These are phyloP conservation scores for Monochamus saltuarius DNA, from an alignment of 1,140 invertebrate species.

Conservation along the genomic window DNA sequence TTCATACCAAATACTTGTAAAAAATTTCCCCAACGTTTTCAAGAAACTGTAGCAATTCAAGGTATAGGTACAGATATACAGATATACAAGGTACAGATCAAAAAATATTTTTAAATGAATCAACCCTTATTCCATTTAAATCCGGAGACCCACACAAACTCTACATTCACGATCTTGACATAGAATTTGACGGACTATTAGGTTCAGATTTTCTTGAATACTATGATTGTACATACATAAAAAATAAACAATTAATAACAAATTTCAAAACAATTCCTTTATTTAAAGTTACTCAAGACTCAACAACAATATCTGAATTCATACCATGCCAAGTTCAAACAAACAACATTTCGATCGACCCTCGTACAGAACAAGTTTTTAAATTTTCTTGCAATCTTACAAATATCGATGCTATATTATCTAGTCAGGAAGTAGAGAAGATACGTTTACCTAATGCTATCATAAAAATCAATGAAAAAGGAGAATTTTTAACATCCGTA, in stretches of 20 bases:
- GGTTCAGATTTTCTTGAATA: constrained; percentile 4
- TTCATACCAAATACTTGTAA: constrained; percentile 17
- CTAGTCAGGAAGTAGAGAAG: background rate
- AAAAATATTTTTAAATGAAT: background rate
- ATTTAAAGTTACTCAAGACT: background rate
- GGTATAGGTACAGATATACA: too few species aligned
- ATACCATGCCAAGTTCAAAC: too few species aligned
- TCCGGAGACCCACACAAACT: background rate
- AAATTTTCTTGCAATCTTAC: too few species aligned
- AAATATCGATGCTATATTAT: constrained; percentile 6
- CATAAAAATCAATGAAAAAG: constrained; percentile 3
- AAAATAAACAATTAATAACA: background rate
- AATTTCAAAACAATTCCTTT: constrained; percentile 3
- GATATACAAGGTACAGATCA: too few species aligned
- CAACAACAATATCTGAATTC: too few species aligned
- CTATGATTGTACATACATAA: background rate
- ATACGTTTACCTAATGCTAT: background rate
- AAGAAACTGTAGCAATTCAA: background rate
- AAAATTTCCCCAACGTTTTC: constrained; percentile 14
- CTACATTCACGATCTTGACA: constrained; percentile 4
- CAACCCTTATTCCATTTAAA: background rate
- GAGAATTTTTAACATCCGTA: background rate
- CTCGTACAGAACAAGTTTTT: too few species aligned
- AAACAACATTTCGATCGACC: too few species aligned
- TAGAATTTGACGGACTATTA: constrained; percentile 3